Evolutionary conservation across 2,113 vertebrate genomes (phyloP).

Genomic region (Xenopus borealis): DNA sequence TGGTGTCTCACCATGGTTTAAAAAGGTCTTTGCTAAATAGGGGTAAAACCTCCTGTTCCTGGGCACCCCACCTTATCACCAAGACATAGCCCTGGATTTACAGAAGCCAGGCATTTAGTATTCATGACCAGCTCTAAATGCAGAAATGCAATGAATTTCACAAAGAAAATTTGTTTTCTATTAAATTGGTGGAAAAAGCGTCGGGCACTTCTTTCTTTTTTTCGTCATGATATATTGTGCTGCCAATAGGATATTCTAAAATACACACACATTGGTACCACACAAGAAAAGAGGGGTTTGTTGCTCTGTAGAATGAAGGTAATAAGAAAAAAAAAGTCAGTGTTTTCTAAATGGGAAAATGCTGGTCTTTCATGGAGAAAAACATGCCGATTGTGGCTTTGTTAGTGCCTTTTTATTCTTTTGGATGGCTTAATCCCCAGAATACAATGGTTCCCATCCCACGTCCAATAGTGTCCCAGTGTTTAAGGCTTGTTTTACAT

Average conservation of each 20-base stretch:
- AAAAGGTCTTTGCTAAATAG: too few relatives aligned
- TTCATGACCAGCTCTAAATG: background rate
- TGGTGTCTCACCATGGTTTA: too few relatives aligned
- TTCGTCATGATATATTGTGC: slow-evolving; percentile 56
- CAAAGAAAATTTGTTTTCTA: too few relatives aligned
- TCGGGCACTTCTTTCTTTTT: slow-evolving; percentile 60
- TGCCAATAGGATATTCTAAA: slow-evolving; percentile 56
- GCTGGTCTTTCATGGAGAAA: slow-evolving; percentile 70
- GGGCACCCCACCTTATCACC: too few relatives aligned
- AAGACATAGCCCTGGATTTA: too few relatives aligned
- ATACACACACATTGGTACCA: slow-evolving; percentile 53
- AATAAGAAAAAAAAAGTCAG: background rate
- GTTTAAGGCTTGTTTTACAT: slow-evolving; percentile 71
- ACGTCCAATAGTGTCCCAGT: slow-evolving; percentile 59
- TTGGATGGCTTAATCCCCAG: slow-evolving; percentile 67
- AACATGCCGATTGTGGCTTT: slow-evolving; percentile 84
- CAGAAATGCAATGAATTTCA: slow-evolving; percentile 38
- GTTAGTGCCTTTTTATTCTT: slow-evolving; percentile 82
- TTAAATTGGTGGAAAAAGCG: too few relatives aligned
- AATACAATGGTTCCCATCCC: slow-evolving; percentile 74
- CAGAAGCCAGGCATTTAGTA: background rate
- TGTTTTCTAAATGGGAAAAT: slow-evolving; percentile 72
- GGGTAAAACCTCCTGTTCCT: too few relatives aligned
- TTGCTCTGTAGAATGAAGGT: slow-evolving; percentile 57
- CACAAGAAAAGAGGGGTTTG: slow-evolving; percentile 64